These are phyloP conservation scores for Garrulus glandarius DNA, from an alignment of 2,797 vertebrate species.

Conservation along the genomic window DNA sequence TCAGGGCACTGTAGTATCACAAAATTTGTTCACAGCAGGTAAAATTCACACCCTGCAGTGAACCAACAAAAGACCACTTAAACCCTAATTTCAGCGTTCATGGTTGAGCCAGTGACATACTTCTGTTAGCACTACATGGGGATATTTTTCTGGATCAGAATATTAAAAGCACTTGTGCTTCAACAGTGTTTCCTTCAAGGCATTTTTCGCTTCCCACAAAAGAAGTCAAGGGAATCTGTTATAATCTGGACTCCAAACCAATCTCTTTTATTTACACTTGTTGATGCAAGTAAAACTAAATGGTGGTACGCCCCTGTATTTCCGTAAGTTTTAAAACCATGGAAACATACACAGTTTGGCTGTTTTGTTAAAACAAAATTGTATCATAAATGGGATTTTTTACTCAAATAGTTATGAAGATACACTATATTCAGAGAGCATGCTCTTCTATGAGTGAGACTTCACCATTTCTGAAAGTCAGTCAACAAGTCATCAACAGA, in stretches of 20 bases:
- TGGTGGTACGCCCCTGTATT: not conserved
- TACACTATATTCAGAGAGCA: fast-evolving
- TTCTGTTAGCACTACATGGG: not conserved
- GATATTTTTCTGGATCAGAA: not conserved
- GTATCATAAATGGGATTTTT: fast-evolving
- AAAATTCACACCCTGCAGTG: not conserved
- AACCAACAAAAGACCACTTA: slow-evolving; percentile 27
- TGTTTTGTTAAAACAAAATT: not conserved
- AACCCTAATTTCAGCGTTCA: not conserved
- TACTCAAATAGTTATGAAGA: not conserved
- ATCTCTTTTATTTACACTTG: not conserved
- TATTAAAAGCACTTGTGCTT: not conserved
- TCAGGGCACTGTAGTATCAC: not conserved
- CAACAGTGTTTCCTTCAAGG: not conserved
- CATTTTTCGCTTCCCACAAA: not conserved
- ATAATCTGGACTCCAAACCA: not conserved
- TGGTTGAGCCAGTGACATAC: not conserved
- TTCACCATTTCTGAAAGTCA: not conserved
- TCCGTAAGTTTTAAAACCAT: not conserved
- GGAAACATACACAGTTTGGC: not conserved
- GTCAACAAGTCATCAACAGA: not conserved
- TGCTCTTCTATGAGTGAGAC: not conserved
- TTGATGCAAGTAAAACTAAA: not conserved
- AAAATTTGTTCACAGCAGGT: not conserved
- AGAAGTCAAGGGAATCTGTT: not conserved